phyloP scores from a whole-genome alignment of 1,140 invertebrate species.

The Augochlora pura region DNA sequence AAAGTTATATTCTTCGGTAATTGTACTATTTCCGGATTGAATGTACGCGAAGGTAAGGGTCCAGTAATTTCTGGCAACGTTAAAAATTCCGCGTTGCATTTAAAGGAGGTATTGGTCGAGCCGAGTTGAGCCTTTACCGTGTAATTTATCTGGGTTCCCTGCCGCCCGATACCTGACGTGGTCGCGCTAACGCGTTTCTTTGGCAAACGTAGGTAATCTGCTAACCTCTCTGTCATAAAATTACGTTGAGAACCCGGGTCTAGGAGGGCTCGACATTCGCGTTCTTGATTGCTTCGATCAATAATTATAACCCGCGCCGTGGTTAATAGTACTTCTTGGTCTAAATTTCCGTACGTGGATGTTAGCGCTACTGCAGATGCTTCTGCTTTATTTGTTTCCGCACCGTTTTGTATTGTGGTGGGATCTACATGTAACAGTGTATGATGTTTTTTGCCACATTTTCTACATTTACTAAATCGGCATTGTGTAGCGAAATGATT shows the following conservation, averaged over 20 bases:
- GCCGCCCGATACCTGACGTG: not conserved
- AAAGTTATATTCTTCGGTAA: not conserved
- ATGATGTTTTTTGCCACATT: not conserved
- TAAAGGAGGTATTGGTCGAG: not conserved
- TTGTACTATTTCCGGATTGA: not conserved
- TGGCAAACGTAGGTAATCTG: not conserved
- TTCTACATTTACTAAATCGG: not conserved
- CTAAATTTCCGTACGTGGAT: not conserved
- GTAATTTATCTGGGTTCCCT: not conserved
- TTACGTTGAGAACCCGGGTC: not conserved
- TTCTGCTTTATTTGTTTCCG: too few relatives aligned
- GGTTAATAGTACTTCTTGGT: not conserved
- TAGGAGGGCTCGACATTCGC: not conserved
- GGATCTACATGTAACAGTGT: not conserved
- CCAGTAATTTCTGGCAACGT: not conserved
- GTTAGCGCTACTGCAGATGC: not conserved
- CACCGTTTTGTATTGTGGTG: too few relatives aligned
- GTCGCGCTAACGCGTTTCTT: not conserved
- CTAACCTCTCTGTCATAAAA: not conserved
- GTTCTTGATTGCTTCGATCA: not conserved
- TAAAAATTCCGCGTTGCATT: not conserved
- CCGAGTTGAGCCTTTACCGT: not conserved
- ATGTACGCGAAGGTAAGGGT: not conserved
- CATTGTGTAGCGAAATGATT: not conserved
- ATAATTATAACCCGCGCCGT: not conserved